These are phyloP conservation scores for Elmis aenea DNA, from an alignment of 2,888 invertebrate genomes.

Conservation along the genomic window DNA sequence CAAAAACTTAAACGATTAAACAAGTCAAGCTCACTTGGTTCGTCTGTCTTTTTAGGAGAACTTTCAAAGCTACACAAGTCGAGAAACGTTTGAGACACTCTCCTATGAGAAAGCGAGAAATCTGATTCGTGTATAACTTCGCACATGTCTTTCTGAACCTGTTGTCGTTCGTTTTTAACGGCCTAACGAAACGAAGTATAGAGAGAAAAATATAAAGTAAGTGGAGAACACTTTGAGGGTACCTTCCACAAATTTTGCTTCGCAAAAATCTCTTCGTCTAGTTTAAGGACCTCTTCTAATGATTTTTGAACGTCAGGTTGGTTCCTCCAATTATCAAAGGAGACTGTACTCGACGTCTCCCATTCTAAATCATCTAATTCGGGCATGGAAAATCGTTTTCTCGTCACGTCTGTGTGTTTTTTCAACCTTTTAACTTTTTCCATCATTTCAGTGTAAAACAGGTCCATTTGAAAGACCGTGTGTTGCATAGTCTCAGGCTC, in stretches of 20 bases:
- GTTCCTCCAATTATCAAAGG: constrained; percentile 2
- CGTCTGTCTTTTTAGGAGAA: background rate
- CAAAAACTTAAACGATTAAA: no score
- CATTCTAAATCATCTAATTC: no score
- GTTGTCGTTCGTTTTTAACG: constrained; percentile 6
- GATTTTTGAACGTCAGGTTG: constrained; percentile 1
- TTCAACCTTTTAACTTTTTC: constrained; percentile 21
- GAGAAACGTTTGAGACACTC: constrained; percentile 8
- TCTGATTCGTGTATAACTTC: constrained; percentile 1
- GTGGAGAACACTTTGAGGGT: background rate
- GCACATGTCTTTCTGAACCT: constrained; percentile 10
- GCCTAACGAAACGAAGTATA: constrained; percentile 1
- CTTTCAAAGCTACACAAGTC: constrained; percentile 12
- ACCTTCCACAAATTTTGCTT: constrained; percentile 3
- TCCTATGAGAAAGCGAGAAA: background rate
- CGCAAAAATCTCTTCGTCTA: constrained; percentile 2
- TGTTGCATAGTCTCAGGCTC: no score
- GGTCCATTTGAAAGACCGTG: constrained; percentile 23
- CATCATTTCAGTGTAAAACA: constrained; percentile 28
- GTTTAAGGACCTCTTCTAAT: background rate
- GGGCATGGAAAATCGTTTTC: no score
- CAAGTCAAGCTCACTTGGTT: no score
- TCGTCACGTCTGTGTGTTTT: constrained; percentile 6
- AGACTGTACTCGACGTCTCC: background rate
- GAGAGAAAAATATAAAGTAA: background rate